A percentile compares a stretch with the other conserved stretches of the same genome.
Conservation (phyloP, 2,888 invertebrate genomes). For the Drosophila neoperkinsi region DNA sequence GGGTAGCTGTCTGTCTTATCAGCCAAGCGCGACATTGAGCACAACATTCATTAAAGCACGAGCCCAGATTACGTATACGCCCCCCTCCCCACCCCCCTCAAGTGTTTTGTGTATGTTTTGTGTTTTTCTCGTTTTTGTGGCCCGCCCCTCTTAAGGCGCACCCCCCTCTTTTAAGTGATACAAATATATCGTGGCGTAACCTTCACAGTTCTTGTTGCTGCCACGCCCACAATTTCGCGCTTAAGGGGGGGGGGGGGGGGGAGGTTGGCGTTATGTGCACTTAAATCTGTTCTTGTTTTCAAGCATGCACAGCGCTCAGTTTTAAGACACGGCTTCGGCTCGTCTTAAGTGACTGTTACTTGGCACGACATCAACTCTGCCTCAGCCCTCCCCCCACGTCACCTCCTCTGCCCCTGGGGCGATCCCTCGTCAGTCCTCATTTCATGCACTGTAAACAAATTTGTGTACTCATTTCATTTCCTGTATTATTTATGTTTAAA, state of each 20-base stretch:
- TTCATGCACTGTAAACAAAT: not conserved
- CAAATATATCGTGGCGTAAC: constrained; percentile 43
- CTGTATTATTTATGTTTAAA: not conserved
- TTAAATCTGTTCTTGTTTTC: constrained; percentile 74
- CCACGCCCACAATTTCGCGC: constrained; percentile 28
- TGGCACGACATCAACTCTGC: constrained; percentile 51
- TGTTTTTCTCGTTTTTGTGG: constrained; percentile 54
- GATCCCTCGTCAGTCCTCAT: not conserved
- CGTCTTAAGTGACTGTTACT: constrained; percentile 74
- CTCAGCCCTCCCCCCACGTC: not conserved
- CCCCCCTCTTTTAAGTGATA: constrained; percentile 26
- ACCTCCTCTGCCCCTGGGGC: not conserved
- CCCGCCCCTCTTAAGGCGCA: constrained; percentile 32
- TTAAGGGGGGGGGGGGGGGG: not conserved
- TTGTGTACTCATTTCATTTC: not conserved
- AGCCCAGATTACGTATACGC: constrained; percentile 53
- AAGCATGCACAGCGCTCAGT: constrained; percentile 67
- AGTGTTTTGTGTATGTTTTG: constrained; percentile 29
- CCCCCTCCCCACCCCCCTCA: constrained; percentile 3
- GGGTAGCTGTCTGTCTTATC: constrained; percentile 37
- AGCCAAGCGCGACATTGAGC: constrained; percentile 44
- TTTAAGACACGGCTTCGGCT: constrained; percentile 50
- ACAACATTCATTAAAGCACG: constrained; percentile 75
- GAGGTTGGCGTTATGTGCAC: constrained; percentile 46
- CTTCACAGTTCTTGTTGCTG: constrained; percentile 24